phyloP scores from a whole-genome alignment of 2,797 vertebrate species.

The Semotilus atromaculatus region DNA sequence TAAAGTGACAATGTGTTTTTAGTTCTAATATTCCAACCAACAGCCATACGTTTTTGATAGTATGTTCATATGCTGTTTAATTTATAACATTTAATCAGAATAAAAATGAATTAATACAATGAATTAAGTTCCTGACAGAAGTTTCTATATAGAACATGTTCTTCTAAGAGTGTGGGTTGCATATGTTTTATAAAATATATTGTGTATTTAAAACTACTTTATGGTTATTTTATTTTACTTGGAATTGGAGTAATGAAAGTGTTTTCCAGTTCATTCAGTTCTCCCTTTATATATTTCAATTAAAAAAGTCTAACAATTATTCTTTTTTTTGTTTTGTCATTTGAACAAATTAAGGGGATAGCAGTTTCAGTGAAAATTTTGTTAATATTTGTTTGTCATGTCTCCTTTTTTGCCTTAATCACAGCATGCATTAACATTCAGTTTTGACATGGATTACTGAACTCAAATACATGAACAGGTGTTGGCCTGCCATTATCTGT shows the following conservation, averaged over 20 bases:
- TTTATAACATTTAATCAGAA: not conserved
- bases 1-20: no score
- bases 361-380: not conserved
- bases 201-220: not conserved
- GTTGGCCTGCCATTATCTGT: slow-evolving; percentile 19
- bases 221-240: not conserved
- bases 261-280: not conserved
- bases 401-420: slow-evolving; percentile 6
- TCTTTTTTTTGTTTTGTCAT: not conserved
- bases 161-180: no score
- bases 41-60: no score
- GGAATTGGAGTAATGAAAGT: not conserved
- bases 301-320: not conserved
- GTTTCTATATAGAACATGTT: not conserved
- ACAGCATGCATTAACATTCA: slow-evolving; percentile 3
- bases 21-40: no score
- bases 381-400: not conserved
- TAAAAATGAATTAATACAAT: not conserved
- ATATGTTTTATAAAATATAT: no score
- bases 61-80: not conserved
- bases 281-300: no score
- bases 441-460: slow-evolving; percentile 27
- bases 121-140: not conserved
- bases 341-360: not conserved
- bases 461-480: slow-evolving; percentile 13